phyloP scores from a whole-genome alignment of 1,140 invertebrate genomes.

The Triops cancriformis region DNA sequence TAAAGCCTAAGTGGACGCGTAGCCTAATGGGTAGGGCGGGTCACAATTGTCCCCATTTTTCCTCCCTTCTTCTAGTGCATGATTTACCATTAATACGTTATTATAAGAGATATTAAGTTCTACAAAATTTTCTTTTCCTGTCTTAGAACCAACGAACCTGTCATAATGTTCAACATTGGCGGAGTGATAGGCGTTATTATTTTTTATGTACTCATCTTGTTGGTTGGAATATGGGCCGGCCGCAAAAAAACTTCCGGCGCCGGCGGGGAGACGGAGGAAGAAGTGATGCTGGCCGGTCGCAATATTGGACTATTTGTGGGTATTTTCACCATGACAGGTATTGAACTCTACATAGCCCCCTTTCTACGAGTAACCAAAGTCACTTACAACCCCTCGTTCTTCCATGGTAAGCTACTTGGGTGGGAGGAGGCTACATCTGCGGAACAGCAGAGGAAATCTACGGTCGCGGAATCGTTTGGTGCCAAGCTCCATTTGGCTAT shows the following conservation, averaged over 20 bases:
- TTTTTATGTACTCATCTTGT: slow-evolving; percentile 87
- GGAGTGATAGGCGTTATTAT: slow-evolving; percentile 85
- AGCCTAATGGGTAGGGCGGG: not conserved
- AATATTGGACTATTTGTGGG: slow-evolving; percentile 94
- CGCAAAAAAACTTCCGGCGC: slow-evolving; percentile 77
- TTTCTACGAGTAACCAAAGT: not conserved
- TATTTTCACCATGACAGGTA: slow-evolving; percentile 97
- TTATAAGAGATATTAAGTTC: too few species aligned
- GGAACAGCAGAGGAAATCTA: slow-evolving; percentile 95
- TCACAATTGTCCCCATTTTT: not conserved
- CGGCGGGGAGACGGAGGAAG: slow-evolving; percentile 67
- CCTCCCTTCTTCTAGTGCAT: not conserved
- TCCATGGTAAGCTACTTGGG: slow-evolving; percentile 75
- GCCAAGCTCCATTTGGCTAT: slow-evolving; percentile 96
- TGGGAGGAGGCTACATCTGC: slow-evolving; percentile 97
- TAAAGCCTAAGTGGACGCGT: too few species aligned
- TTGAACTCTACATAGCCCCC: slow-evolving; percentile 28
- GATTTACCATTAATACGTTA: not conserved
- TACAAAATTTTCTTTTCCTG: not conserved
- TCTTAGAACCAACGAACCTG: not conserved
- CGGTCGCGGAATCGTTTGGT: slow-evolving; percentile 83
- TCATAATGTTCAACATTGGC: slow-evolving; percentile 76
- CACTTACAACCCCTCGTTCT: slow-evolving; percentile 27
- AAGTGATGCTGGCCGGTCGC: slow-evolving; percentile 92
- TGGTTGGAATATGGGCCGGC: slow-evolving; percentile 90